These are phyloP conservation scores for Abscondita cerata DNA, from an alignment of 2,888 invertebrate genomes.

Conservation along the genomic window DNA sequence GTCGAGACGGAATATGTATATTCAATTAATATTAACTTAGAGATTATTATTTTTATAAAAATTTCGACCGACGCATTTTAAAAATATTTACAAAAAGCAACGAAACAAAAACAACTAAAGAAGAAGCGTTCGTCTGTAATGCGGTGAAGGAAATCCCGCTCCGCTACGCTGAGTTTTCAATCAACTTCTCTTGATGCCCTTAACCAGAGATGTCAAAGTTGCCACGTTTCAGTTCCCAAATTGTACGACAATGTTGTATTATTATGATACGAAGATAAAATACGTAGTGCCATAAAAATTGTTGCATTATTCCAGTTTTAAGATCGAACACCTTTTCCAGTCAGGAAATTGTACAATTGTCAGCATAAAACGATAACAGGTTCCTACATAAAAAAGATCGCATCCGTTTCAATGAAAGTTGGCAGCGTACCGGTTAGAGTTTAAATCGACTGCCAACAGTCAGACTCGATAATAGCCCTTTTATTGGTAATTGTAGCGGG, in stretches of 20 bases:
- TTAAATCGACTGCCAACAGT: conserved; percentile 24
- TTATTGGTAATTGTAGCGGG: conserved; percentile 52
- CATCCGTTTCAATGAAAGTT: conserved; percentile 15
- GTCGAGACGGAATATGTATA: conserved; percentile 3
- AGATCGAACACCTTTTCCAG: conserved; percentile 9
- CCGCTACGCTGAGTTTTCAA: conserved; percentile 58
- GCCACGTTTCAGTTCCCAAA: conserved; percentile 28
- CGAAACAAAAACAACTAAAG: conserved; percentile 32
- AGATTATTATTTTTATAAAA: conserved; percentile 23
- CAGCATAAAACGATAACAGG: conserved; percentile 12
- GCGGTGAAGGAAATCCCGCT: conserved; percentile 47
- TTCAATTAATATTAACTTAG: too few relatives aligned
- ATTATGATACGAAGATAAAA: conserved; percentile 10
- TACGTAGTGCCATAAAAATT: conserved; percentile 1
- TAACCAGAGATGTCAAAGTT: conserved; percentile 49
- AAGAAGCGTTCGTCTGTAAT: conserved; percentile 50
- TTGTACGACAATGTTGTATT: conserved; percentile 22
- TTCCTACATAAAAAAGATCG: conserved; percentile 11
- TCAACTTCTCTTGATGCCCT: conserved; percentile 56
- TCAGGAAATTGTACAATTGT: conserved; percentile 14
- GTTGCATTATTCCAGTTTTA: background rate
- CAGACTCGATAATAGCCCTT: conserved; percentile 46
- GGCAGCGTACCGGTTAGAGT: conserved; percentile 3
- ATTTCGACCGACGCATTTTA: conserved; percentile 15
- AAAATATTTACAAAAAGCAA: conserved; percentile 26